These are phyloP conservation scores for Xiphophorus couchianus DNA, from an alignment of 2,113 vertebrate genomes.

Conservation along the genomic window DNA sequence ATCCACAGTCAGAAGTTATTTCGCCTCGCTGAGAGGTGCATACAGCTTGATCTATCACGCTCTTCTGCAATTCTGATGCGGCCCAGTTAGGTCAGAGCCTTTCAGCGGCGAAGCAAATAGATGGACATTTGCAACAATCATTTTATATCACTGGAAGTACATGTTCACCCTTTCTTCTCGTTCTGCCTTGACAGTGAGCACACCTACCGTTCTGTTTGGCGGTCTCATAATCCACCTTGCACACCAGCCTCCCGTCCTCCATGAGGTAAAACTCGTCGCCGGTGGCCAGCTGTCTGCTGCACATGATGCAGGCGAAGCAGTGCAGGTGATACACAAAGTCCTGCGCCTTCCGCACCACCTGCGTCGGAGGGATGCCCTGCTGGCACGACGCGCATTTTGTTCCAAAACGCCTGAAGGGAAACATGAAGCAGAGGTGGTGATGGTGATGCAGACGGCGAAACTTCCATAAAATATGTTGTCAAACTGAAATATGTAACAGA, in stretches of 20 bases:
- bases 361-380: conserved; percentile 97
- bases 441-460: conserved; percentile 44
- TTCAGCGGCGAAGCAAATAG: not conserved
- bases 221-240: conserved; percentile 98
- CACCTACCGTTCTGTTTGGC: conserved; percentile 96
- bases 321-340: conserved; percentile 99
- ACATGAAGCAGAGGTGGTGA: conserved; percentile 6
- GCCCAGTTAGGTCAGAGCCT: conserved; percentile 2
- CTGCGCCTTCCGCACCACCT: conserved; percentile 98
- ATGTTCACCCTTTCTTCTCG: not conserved
- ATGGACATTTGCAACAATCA: not conserved
- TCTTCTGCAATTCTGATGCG: conserved; percentile 22
- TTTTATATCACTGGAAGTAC: not conserved
- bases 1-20: conserved; percentile 42
- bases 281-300: conserved; percentile 95
- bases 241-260: conserved; percentile 97
- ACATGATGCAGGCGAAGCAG: conserved; percentile 98
- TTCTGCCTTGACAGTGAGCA: not conserved
- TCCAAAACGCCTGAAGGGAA: conserved; percentile 89
- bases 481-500: conserved; percentile 55
- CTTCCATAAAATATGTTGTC: conserved; percentile 48
- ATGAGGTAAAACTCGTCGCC: conserved; percentile 99
- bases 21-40: conserved; percentile 15
- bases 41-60: conserved; percentile 27
- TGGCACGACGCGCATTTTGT: conserved; percentile 99